Evolutionary conservation across 1,140 invertebrate species (phyloP).

Genomic region (Danaus plexippus): DNA sequence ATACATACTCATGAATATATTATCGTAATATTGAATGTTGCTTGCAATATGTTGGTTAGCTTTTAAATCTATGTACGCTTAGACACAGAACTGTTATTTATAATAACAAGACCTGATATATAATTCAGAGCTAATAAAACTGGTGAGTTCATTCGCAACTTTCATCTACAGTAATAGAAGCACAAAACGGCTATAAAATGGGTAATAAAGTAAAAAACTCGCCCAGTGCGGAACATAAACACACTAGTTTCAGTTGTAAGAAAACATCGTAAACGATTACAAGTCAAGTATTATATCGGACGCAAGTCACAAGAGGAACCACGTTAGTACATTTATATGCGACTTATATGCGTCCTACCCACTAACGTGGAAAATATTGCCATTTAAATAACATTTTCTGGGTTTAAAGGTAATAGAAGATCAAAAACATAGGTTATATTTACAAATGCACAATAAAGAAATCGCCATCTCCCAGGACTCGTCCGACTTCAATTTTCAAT

Average conservation of each 20-base stretch:
- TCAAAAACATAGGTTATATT: not conserved
- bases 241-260: conserved; percentile 45
- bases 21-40: no score
- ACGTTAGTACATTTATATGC: not conserved
- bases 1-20: no score
- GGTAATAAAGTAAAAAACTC: conserved; percentile 55
- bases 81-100: no score
- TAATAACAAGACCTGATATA: no score
- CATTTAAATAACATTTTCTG: no score
- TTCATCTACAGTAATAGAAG: conserved; percentile 28
- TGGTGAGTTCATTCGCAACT: conserved; percentile 12
- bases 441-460: not conserved
- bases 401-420: no score
- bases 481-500: conserved; percentile 24
- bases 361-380: no score
- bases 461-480: conserved; percentile 19
- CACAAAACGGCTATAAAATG: conserved; percentile 36
- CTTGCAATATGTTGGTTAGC: no score
- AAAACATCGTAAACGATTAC: conserved; percentile 57
- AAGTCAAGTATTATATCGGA: conserved; percentile 34
- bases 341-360: no score
- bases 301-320: conserved; percentile 10
- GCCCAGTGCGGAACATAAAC: conserved; percentile 44
- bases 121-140: no score
- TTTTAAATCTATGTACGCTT: no score